Percentiles rank a stretch among this genome's conserved stretches.
Conservation (phyloP, 2,797 vertebrate genomes). For the Tinamus major region DNA sequence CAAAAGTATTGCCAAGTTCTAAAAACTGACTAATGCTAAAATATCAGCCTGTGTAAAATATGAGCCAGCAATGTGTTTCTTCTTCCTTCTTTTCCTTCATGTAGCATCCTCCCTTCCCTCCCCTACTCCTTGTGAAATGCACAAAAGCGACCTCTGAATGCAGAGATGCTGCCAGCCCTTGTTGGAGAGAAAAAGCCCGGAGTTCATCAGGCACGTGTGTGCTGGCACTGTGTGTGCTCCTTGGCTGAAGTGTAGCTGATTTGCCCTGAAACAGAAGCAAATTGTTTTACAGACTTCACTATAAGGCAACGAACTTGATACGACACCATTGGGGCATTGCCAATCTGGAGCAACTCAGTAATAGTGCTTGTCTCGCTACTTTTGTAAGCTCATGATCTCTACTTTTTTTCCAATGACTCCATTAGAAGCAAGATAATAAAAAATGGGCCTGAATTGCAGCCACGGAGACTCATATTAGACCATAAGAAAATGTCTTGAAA, state of each 20-base stretch:
- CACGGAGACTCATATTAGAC: background rate
- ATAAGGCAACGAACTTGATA: background rate
- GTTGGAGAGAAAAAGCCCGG: background rate
- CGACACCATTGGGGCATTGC: background rate
- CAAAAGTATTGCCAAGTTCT: background rate
- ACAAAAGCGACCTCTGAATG: background rate
- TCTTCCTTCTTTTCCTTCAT: background rate
- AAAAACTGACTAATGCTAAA: background rate
- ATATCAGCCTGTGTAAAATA: background rate
- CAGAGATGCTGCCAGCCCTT: background rate
- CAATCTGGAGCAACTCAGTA: background rate
- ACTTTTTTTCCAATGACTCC: background rate
- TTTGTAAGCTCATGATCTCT: background rate
- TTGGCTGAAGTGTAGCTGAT: background rate
- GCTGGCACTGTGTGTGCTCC: background rate
- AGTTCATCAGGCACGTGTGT: background rate
- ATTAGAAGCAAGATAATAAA: background rate
- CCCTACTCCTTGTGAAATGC: background rate
- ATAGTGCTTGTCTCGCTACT: background rate
- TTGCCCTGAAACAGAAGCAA: background rate
- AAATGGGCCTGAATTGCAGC: background rate
- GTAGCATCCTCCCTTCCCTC: too few relatives aligned
- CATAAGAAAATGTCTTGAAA: background rate
- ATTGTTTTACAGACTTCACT: conserved; percentile 1
- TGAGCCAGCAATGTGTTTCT: background rate